Conservation (phyloP, 2,797 vertebrate genomes). For the Enoplosus armatus region DNA sequence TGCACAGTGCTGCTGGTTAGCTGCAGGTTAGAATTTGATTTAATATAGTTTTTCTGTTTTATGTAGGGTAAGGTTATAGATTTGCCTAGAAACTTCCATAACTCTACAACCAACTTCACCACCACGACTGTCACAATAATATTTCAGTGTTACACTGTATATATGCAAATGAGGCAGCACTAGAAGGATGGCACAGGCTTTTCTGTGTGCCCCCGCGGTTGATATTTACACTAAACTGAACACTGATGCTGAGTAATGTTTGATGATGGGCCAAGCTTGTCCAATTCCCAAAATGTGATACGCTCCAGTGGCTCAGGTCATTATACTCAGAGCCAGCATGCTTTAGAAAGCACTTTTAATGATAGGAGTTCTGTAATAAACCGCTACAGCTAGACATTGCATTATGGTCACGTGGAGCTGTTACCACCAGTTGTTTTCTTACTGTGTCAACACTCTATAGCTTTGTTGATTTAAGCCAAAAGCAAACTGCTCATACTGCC, state of each 20-base stretch:
- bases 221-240: conserved; percentile 68
- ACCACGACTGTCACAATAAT: conserved; percentile 33
- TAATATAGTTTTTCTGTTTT: neutral
- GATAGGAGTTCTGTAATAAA: conserved; percentile 44
- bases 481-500: neutral
- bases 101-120: conserved; percentile 6
- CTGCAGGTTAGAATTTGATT: neutral
- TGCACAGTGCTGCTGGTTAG: neutral
- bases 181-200: conserved; percentile 43
- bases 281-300: conserved; percentile 70
- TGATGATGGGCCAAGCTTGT: conserved; percentile 66
- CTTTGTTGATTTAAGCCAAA: conserved; percentile 19
- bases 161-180: conserved; percentile 57
- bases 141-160: conserved; percentile 40
- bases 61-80: neutral
- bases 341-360: conserved; percentile 61
- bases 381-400: neutral
- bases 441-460: neutral
- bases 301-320: conserved; percentile 56
- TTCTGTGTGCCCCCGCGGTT: conserved; percentile 33
- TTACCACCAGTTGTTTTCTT: conserved; percentile 27
- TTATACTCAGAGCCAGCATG: conserved; percentile 52
- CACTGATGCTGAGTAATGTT: conserved; percentile 72
- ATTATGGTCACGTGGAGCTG: conserved; percentile 25
- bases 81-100: conserved; percentile 6